These are phyloP conservation scores for Trematomus bernacchii DNA, from an alignment of 2,797 vertebrate species.

Conservation along the genomic window DNA sequence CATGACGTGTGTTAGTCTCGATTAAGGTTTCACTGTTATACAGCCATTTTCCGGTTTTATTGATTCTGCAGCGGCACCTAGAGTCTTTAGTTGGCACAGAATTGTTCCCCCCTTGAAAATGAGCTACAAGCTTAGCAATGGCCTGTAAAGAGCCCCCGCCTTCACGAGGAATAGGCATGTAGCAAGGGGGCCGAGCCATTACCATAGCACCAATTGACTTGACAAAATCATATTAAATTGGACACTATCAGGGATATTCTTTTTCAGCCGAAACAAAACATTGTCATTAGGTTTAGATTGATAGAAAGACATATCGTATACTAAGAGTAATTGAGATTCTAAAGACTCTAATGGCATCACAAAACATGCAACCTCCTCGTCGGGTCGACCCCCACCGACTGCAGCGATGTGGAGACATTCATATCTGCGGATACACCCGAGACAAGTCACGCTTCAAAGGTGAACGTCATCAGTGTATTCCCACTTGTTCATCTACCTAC, in stretches of 20 bases:
- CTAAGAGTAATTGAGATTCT: background rate
- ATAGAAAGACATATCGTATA: background rate
- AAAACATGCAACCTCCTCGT: slow-evolving; percentile 18
- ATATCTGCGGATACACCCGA: slow-evolving; percentile 44
- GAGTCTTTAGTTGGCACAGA: slow-evolving; percentile 62
- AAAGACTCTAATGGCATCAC: slow-evolving; percentile 17
- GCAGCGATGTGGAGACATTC: slow-evolving; percentile 50
- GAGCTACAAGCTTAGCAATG: slow-evolving; percentile 62
- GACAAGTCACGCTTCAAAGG: slow-evolving; percentile 53
- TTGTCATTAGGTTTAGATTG: background rate
- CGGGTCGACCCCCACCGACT: background rate
- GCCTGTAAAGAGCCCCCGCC: slow-evolving; percentile 46
- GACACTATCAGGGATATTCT: slow-evolving; percentile 17
- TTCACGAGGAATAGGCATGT: slow-evolving; percentile 54
- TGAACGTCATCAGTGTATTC: slow-evolving; percentile 56
- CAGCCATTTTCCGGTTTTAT: slow-evolving; percentile 63
- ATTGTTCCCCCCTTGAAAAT: slow-evolving; percentile 61
- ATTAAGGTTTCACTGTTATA: slow-evolving; percentile 44
- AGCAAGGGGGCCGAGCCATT: slow-evolving; percentile 60
- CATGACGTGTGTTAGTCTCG: slow-evolving; percentile 30
- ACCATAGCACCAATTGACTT: slow-evolving; percentile 59
- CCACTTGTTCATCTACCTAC: slow-evolving; percentile 37
- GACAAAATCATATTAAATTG: slow-evolving; percentile 57
- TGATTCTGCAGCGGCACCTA: slow-evolving; percentile 56
- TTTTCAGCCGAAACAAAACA: slow-evolving; percentile 24